Base-by-base conservation (phyloP, 2,888 invertebrate genomes). In the Plagodis pulveraria region DNA sequence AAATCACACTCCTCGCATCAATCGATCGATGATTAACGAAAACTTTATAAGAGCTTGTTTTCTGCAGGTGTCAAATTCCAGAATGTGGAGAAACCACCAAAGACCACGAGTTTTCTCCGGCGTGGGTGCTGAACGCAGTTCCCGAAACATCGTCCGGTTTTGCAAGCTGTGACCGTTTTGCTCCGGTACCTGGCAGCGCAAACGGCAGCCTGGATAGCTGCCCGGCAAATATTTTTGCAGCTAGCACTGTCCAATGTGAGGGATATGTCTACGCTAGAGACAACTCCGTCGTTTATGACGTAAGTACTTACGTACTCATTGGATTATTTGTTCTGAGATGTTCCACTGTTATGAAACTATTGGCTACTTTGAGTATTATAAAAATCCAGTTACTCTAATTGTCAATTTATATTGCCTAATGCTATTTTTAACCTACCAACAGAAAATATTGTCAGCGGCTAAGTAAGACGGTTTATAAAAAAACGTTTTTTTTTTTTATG, bases 11-110 rank as follows among this genome's bases (percentile, higher is more conserved):
- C n/a, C n/a, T n/a, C n/a, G n/a, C n/a, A n/a, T n/a, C 22, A 22
- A 22, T 22, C 22, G 4, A 22, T 22, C 22, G 22, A 22, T 22
- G n/a, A n/a, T n/a, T n/a, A n/a, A n/a, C n/a, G n/a, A 22, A 22
- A 22, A 22, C 22, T 22, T 22, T 22, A 22, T 22, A 22, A 22
- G 4, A 22, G 22, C 22, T 22, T 22, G 22, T 22, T 7, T 44
- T 11, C 34, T 7, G 11, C 35, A 94, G 94, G 70, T 94, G 94
- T 69, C 80, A 78, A 40, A 83, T 94, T 42, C 86, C 89, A 1
- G 93, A 93, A 73, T 94, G 94, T 67, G 94, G 83, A 0, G 87
- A 87, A 58, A 68, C 86, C 12, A 71, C 68, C 10, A 81, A 83
- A 41, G 70, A 78, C 8, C 72, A 83, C 6, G 58, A 69, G 0